Conservation (phyloP, 2,113 vertebrate genomes). For the Ornithorhynchus anatinus region DNA sequence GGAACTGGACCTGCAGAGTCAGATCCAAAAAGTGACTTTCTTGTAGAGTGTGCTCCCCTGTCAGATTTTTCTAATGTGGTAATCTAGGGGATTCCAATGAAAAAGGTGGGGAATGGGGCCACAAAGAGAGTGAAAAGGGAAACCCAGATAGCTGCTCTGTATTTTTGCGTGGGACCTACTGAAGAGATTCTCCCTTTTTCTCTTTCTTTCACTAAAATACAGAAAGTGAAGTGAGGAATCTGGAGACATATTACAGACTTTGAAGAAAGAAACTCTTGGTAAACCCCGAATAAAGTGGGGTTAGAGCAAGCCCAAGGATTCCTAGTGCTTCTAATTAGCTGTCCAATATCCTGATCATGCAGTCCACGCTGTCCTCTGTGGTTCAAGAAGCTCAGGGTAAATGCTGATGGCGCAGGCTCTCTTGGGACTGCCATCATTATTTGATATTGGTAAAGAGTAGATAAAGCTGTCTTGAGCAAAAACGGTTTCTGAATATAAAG, state of each 20-base stretch:
- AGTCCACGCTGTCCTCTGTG: not conserved
- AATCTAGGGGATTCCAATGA: no score
- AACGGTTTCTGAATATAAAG: no score
- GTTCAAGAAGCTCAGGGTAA: not conserved
- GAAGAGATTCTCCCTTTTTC: not conserved
- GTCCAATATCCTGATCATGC: no score
- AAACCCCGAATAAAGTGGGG: not conserved
- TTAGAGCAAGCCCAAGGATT: not conserved
- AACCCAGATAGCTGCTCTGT: no score
- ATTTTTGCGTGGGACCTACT: no score
- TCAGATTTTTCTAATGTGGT: no score
- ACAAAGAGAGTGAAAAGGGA: no score
- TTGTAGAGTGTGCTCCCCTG: no score
- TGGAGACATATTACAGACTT: not conserved
- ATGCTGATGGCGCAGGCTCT: not conserved
- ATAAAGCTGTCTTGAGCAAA: no score
- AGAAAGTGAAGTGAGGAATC: not conserved
- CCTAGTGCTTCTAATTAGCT: not conserved
- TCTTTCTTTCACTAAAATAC: slow-evolving; percentile 5
- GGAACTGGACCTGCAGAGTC: no score
- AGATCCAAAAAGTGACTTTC: no score
- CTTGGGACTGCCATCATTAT: not conserved
- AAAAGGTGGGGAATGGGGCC: no score
- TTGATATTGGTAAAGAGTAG: not conserved
- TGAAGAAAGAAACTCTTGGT: not conserved